A percentile compares a stretch with the other conserved stretches of the same genome.
phyloP scores from a whole-genome alignment of 2,797 vertebrate genomes.

The Phrynocephalus guinanensis region DNA sequence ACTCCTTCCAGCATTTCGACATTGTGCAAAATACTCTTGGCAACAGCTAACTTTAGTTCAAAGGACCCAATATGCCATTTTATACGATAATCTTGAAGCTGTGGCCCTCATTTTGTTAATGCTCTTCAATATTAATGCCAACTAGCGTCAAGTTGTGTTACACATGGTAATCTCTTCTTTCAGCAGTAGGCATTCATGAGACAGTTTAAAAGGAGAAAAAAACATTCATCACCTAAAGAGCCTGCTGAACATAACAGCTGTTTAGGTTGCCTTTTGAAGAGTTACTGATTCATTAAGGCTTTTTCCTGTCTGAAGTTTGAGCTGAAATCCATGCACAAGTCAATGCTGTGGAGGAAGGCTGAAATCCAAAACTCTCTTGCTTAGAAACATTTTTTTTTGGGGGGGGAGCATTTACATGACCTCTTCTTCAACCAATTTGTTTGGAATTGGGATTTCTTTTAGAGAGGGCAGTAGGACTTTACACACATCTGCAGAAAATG shows the following conservation, averaged over 20 bases:
- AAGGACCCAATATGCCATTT: slow-evolving; percentile 56
- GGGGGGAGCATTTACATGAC: not conserved
- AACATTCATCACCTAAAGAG: slow-evolving; percentile 25
- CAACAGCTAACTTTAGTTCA: slow-evolving; percentile 45
- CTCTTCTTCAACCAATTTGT: not conserved
- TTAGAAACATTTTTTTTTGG: not conserved
- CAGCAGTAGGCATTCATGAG: slow-evolving; percentile 46
- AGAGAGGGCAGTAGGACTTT: not conserved
- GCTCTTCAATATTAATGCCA: slow-evolving; percentile 58
- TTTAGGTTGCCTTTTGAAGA: slow-evolving; percentile 26
- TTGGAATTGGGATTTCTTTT: not conserved
- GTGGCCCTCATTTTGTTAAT: slow-evolving; percentile 65
- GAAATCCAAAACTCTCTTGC: not conserved
- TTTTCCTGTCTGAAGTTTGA: slow-evolving; percentile 17
- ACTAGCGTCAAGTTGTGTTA: slow-evolving; percentile 53
- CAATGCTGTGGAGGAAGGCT: not conserved
- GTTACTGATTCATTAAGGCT: slow-evolving; percentile 20
- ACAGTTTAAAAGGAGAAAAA: slow-evolving; percentile 39
- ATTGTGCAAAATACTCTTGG: slow-evolving; percentile 50
- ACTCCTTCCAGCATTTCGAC: slow-evolving; percentile 12
- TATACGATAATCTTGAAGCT: slow-evolving; percentile 56
- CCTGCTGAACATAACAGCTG: slow-evolving; percentile 38
- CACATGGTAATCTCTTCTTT: slow-evolving; percentile 53
- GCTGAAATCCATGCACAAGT: not conserved
- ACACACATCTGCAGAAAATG: not conserved